Conservation (phyloP, 2,797 vertebrate species). For the Adelosebastes latens region DNA sequence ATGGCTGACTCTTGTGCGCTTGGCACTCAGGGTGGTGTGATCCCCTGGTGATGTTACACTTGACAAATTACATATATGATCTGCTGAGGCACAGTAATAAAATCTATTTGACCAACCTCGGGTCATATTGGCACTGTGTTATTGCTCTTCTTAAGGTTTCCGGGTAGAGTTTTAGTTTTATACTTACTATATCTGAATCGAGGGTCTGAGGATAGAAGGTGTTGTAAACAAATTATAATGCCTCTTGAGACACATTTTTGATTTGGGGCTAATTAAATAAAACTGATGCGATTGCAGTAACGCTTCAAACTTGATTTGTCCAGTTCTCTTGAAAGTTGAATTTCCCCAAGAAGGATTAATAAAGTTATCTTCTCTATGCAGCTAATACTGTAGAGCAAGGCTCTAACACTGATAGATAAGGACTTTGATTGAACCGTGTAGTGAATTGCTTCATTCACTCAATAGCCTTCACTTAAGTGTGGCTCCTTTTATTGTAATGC, state of each 20-base stretch:
- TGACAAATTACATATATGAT: background rate
- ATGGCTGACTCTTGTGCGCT: conserved; percentile 1
- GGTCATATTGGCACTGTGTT: background rate
- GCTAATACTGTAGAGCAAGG: background rate
- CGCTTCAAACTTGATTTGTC: background rate
- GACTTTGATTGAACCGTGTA: background rate
- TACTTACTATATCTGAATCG: background rate
- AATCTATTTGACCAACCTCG: background rate
- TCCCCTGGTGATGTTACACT: background rate
- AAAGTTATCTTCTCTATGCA: background rate
- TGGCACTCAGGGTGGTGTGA: conserved; percentile 14
- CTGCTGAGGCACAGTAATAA: background rate
- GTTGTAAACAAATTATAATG: background rate
- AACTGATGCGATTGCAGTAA: background rate
- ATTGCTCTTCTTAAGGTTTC: background rate
- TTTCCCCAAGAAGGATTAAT: background rate
- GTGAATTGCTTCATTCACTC: background rate
- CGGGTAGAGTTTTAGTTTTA: background rate
- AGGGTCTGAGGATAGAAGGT: background rate
- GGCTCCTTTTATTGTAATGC: background rate
- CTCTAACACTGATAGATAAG: background rate
- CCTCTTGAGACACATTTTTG: background rate
- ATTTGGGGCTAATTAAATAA: background rate
- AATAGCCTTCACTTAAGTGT: background rate
- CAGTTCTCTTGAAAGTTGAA: background rate